These are phyloP conservation scores for Colossoma macropomum DNA, from an alignment of 2,113 vertebrate genomes.

Conservation along the genomic window DNA sequence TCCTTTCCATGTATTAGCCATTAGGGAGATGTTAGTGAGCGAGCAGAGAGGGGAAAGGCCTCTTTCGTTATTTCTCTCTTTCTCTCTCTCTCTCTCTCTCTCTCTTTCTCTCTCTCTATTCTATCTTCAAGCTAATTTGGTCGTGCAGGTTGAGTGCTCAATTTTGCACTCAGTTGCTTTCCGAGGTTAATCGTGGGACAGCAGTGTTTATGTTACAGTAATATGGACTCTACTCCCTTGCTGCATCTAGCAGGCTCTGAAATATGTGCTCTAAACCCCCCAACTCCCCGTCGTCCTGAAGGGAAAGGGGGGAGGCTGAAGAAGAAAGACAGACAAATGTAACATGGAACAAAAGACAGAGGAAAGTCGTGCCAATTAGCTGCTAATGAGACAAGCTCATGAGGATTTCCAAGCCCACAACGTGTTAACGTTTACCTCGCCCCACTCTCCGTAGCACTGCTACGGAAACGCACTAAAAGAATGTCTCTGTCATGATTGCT, in stretches of 20 bases:
- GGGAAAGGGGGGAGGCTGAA: conserved; percentile 20
- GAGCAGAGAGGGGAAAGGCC: conserved; percentile 49
- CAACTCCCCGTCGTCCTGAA: conserved; percentile 43
- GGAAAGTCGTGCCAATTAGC: conserved; percentile 84
- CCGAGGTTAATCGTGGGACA: conserved; percentile 81
- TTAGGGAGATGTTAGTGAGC: conserved; percentile 66
- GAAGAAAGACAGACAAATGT: conserved; percentile 71
- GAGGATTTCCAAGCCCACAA: conserved; percentile 82
- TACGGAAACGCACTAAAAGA: conserved; percentile 52
- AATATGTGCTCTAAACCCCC: conserved; percentile 65
- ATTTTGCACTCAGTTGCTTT: conserved; percentile 76
- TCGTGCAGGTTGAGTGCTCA: conserved; percentile 69
- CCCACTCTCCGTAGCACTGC: conserved; percentile 49
- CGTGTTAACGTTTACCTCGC: conserved; percentile 76
- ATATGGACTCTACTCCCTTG: conserved; percentile 71
- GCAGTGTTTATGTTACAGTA: conserved; percentile 77
- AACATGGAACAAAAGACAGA: conserved; percentile 77
- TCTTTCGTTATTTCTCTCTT: conserved; percentile 39
- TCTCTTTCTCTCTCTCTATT: conserved; percentile 52
- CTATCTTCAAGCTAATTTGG: conserved; percentile 66
- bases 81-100: conserved; percentile 52
- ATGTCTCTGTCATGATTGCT: conserved; percentile 59
- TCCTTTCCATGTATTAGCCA: conserved; percentile 69
- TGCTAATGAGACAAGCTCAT: conserved; percentile 85
- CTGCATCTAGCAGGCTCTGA: conserved; percentile 70